Percentiles rank a stretch among this genome's conserved stretches.
These are phyloP conservation scores for Centropristis striata DNA, from an alignment of 2,113 vertebrate species.

Conservation along the genomic window DNA sequence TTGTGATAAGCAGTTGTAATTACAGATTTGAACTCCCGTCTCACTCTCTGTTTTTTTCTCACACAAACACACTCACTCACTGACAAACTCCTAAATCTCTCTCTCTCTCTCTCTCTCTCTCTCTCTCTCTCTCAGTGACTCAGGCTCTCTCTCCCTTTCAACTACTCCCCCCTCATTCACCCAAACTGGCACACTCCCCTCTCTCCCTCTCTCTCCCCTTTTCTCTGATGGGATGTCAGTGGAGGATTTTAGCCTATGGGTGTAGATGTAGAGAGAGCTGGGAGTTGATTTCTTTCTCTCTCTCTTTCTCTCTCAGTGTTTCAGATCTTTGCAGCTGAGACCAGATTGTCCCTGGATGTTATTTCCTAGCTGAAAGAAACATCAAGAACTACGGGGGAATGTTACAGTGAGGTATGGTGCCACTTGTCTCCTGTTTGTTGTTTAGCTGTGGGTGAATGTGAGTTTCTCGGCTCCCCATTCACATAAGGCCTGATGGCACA, in stretches of 20 bases:
- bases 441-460: slow-evolving; percentile 12
- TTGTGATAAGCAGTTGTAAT: slow-evolving; percentile 73
- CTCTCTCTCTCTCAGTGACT: slow-evolving; percentile 25
- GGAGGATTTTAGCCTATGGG: slow-evolving; percentile 76
- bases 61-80: slow-evolving; percentile 4
- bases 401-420: slow-evolving; percentile 73
- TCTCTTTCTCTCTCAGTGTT: slow-evolving; percentile 41
- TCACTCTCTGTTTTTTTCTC: slow-evolving; percentile 36
- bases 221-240: slow-evolving; percentile 75
- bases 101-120: slow-evolving; percentile 25
- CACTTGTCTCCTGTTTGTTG: slow-evolving; percentile 15
- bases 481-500: background rate
- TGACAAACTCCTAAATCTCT: slow-evolving; percentile 46
- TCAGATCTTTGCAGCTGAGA: slow-evolving; percentile 61
- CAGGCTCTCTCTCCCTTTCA: slow-evolving; percentile 47
- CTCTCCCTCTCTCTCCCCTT: slow-evolving; percentile 16
- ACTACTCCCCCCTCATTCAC: slow-evolving; percentile 56
- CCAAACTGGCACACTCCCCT: slow-evolving; percentile 58
- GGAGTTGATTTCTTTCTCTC: slow-evolving; percentile 46
- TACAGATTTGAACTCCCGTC: slow-evolving; percentile 69
- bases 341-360: slow-evolving; percentile 58
- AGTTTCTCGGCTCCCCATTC: background rate
- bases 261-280: slow-evolving; percentile 62
- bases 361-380: slow-evolving; percentile 37
- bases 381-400: slow-evolving; percentile 18